Conservation (phyloP, 2,113 vertebrate species). For the Albula glossodonta region DNA sequence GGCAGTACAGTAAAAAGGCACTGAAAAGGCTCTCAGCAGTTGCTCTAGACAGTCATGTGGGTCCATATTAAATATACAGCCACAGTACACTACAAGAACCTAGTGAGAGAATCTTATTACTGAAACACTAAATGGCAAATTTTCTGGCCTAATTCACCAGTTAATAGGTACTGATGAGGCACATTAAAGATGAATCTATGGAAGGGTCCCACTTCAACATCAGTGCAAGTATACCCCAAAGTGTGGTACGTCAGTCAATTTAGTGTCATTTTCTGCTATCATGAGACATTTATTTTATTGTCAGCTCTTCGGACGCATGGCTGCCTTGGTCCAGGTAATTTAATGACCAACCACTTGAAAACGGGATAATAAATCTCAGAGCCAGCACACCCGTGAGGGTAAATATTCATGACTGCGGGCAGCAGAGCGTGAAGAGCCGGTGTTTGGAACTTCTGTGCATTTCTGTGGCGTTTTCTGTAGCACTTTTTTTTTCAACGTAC, state of each 20-base stretch:
- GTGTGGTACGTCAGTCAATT: not conserved
- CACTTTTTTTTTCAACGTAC: no score
- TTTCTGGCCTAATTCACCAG: not conserved
- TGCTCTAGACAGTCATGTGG: no score
- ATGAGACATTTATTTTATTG: slow-evolving; percentile 12
- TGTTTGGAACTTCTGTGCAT: not conserved
- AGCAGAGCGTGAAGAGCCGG: not conserved
- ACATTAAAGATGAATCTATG: not conserved
- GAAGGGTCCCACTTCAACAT: slow-evolving; percentile 11
- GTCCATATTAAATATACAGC: no score
- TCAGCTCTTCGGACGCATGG: slow-evolving; percentile 13
- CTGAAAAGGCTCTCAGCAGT: no score
- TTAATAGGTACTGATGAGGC: not conserved
- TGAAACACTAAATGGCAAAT: not conserved
- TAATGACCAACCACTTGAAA: slow-evolving; percentile 16
- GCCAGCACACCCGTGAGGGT: not conserved
- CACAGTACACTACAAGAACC: no score
- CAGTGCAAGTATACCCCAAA: not conserved
- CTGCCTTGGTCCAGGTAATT: slow-evolving; percentile 20
- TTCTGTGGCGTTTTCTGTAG: no score
- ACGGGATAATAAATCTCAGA: slow-evolving; percentile 7
- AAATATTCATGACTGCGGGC: not conserved
- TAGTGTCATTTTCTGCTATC: slow-evolving; percentile 15
- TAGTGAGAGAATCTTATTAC: no score
- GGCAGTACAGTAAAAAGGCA: no score